Evolutionary conservation across 2,797 vertebrate species (phyloP), one percentile per base, ranked within the genome.

Genomic region (Dipus sagitta): DNA sequence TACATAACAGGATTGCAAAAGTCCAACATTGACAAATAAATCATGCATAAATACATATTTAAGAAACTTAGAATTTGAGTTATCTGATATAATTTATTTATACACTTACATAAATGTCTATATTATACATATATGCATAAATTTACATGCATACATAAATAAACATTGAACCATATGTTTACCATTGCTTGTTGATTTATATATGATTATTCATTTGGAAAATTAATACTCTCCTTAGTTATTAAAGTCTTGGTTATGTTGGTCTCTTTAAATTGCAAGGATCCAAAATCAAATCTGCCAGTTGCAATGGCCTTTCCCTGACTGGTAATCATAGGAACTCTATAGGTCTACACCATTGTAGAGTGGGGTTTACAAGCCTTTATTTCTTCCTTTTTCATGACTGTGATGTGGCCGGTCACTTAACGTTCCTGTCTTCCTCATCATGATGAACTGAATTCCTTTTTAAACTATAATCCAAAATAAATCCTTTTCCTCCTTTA

Each of bases 201-300:
- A 82, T 82, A 6, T 74, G 20, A 92, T 77, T 85, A 23, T 47
- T 42, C 11, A 18, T 96, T 90, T 88, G 64, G 54, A 92, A 90
- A 90, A 77, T 8, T 17, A 6, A 14, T 91, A 58, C 62, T 80
- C 54, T 64, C 24, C 20, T 85, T 42, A 68, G 15, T 88, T 79
- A 86, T 7, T 28, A 65, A 91, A 86, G n/a, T 78, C 24, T 38
- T 81, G 13, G 38, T 24, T 34, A 21, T 79, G 28, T 18, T 77
- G 10, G 12, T 74, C 78, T 79, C 5, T 38, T 77, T 52, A 85
- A 32, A 5, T 42, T 26, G 81, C 58, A 18, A 72, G 21, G 47
- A 15, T 54, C 77, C n/a, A 91, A 74, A 88, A 34, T 6, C 32
- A 79, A 18, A 81, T 7, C 58, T 86, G 38, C 34, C 6, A 77